Evolutionary conservation across 2,888 invertebrate genomes (phyloP), one percentile per base, ranked within the genome.

Genomic region (Empis livida): DNA sequence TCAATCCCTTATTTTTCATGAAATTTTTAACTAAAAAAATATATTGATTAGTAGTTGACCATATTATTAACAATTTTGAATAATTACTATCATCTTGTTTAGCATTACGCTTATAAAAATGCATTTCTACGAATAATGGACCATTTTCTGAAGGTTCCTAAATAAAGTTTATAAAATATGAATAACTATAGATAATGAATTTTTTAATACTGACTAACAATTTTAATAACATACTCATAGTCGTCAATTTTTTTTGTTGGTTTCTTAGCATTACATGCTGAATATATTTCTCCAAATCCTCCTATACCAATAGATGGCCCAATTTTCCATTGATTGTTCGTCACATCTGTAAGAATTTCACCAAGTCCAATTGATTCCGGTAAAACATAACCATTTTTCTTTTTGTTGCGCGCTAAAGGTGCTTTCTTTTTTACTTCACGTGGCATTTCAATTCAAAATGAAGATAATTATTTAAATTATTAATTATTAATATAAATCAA

Each of bases 241-340:
- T 68, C 67, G 1, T 74, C 72, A 1, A 68, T 64, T 49, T 70
- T 70, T 49, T 75, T 76, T 2, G 73, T 65, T 1, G 73, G 67
- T 31, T 73, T 72, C 10, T 74, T 76, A 17, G 70, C 69, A 47
- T 75, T 77, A 67, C 80, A 80, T 39, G 89, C 91, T 1, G 84
- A 78, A 66, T 95, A 95, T 57, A 95, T 92, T 65, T 91, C 88
- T 1, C 95, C 95, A 65, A 95, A 95, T 11, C 95, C 95, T 1
- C 95, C 95, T 48, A 82, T 75, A 0, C 94, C 95, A 50, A 95
- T 89, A 0, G 92, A 84, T 13, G 80, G 76, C 0, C 93, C 93
- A 49, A 95, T 74, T 54, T 78, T 78, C 94, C 94, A 96, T 62
- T 82, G 75, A 53, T 82, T 82, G 62, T 90, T 89, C 11, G 71